Evolutionary conservation across 1,140 invertebrate genomes (phyloP).

Genomic region (Drosophila gunungcola): DNA sequence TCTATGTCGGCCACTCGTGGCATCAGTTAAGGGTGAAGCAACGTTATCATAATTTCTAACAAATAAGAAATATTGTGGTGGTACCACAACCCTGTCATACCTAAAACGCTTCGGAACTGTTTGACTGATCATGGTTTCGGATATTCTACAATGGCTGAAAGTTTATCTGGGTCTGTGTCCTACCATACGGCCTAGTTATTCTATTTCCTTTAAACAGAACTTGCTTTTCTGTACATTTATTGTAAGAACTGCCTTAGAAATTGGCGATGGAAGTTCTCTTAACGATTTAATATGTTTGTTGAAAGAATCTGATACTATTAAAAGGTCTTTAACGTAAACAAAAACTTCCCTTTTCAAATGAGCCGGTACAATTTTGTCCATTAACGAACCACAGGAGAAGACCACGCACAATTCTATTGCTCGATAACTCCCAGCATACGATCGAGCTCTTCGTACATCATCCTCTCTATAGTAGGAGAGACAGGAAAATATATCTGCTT

Average conservation of each 20-base stretch:
- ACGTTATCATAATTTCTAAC: not conserved
- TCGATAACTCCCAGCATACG: not conserved
- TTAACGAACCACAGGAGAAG: not conserved
- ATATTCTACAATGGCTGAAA: not conserved
- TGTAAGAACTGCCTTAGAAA: not conserved
- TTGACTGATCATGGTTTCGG: not conserved
- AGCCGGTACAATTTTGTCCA: not conserved
- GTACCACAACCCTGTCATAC: not conserved
- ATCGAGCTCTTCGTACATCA: not conserved
- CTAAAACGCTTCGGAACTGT: not conserved
- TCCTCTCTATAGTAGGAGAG: not conserved
- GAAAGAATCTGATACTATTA: not conserved
- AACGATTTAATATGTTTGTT: not conserved
- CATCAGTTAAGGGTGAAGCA: not conserved
- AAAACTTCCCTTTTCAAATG: not conserved
- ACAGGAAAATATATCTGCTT: not conserved
- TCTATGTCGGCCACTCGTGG: not conserved
- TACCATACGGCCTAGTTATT: not conserved
- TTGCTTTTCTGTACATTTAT: not conserved
- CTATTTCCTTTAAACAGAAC: not conserved
- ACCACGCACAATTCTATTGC: not conserved
- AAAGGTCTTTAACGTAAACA: not conserved
- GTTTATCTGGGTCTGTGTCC: not conserved
- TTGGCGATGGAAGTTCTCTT: not conserved
- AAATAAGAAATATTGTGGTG: too few species aligned